Evolutionary conservation across 2,113 vertebrate species (phyloP).

Genomic region (Brachyistius frenatus): DNA sequence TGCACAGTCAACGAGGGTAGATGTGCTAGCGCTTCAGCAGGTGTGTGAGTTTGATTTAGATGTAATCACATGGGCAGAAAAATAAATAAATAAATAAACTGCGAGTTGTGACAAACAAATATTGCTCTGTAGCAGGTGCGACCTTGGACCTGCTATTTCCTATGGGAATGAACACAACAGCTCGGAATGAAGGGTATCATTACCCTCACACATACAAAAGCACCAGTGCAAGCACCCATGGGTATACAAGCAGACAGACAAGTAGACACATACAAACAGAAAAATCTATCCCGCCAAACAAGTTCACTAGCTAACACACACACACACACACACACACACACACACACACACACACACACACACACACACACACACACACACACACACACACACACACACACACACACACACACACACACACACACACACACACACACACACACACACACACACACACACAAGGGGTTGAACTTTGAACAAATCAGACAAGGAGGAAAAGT

Average conservation of each 20-base stretch:
- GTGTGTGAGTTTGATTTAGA: conserved; percentile 55
- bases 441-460: neutral
- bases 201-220: conserved; percentile 52
- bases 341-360: neutral
- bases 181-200: conserved; percentile 61
- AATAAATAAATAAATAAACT: conserved; percentile 37
- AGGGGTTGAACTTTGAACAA: conserved; percentile 59
- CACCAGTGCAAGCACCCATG: conserved; percentile 40
- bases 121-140: conserved; percentile 73
- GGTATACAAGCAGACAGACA: conserved; percentile 29
- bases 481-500: conserved; percentile 51
- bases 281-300: conserved; percentile 53
- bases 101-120: conserved; percentile 58
- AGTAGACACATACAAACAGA: conserved; percentile 53
- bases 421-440: conserved; percentile 4
- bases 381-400: conserved; percentile 11
- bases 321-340: conserved; percentile 11
- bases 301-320: conserved; percentile 1
- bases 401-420: neutral
- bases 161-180: conserved; percentile 49
- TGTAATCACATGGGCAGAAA: conserved; percentile 58
- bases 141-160: conserved; percentile 74
- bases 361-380: neutral
- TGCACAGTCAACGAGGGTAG: conserved; percentile 32
- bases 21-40: conserved; percentile 24